Conservation (phyloP, 2,797 vertebrate genomes). For the Chiloscyllium punctatum region DNA sequence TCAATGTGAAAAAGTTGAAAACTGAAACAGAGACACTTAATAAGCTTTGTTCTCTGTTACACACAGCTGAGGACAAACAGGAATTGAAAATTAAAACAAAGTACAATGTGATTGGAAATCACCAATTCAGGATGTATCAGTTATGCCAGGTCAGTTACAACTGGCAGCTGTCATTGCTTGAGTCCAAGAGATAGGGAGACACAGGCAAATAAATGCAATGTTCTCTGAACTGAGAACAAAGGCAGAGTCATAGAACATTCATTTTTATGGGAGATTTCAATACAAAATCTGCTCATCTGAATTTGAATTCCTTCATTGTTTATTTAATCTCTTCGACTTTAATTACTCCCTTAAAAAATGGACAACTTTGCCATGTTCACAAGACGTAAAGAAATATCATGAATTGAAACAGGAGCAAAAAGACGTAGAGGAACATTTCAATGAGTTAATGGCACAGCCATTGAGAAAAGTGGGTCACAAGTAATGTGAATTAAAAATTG, state of each 20-base stretch:
- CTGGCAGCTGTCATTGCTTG: not conserved
- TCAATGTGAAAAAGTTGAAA: not conserved
- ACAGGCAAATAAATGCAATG: not conserved
- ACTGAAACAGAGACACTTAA: not conserved
- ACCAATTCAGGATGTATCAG: not conserved
- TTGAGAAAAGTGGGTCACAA: too few relatives aligned
- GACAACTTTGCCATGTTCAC: too few relatives aligned
- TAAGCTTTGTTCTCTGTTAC: not conserved
- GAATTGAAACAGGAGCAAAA: not conserved
- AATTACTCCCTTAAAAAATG: too few relatives aligned
- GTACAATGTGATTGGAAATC: not conserved
- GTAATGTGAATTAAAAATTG: not conserved
- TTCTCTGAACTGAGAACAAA: not conserved
- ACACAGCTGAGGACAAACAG: not conserved
- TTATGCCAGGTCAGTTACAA: not conserved
- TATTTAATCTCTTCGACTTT: too few relatives aligned
- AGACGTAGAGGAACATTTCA: not conserved
- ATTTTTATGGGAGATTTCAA: too few relatives aligned
- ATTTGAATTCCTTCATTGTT: too few relatives aligned
- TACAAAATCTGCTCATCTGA: too few relatives aligned
- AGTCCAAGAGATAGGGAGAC: not conserved
- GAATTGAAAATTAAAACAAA: not conserved
- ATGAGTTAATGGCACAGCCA: not conserved
- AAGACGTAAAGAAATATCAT: too few relatives aligned
- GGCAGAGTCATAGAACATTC: too few relatives aligned